phyloP scores from a whole-genome alignment of 2,113 vertebrate genomes.

The Notarius quadriscutis region DNA sequence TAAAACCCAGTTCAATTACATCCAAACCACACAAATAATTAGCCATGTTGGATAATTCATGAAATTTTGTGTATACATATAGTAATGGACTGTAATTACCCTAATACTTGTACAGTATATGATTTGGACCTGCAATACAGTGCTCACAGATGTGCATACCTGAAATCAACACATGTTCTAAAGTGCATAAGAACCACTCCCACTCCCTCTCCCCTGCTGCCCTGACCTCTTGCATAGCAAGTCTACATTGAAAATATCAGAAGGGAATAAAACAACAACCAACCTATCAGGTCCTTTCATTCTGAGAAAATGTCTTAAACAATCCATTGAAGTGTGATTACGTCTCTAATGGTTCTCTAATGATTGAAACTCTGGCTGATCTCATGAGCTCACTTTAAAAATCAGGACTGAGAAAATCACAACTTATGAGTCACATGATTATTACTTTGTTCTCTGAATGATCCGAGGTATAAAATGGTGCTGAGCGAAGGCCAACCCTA shows the following conservation, averaged over 20 bases:
- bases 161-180: conserved; percentile 54
- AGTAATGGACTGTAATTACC: conserved; percentile 1
- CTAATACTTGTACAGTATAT: conserved; percentile 3
- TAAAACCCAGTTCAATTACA: neutral
- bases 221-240: conserved; percentile 61
- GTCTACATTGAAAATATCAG: conserved; percentile 46
- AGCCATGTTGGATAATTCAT: neutral
- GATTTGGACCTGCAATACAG: conserved; percentile 15
- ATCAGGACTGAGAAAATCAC: neutral
- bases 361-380: neutral
- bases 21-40: neutral
- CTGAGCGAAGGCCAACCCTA: neutral
- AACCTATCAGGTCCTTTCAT: neutral
- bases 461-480: neutral
- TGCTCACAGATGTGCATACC: conserved; percentile 54
- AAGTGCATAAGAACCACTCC: conserved; percentile 57
- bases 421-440: neutral
- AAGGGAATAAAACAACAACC: conserved; percentile 11
- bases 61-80: neutral
- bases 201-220: conserved; percentile 32
- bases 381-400: neutral
- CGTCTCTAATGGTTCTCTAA: neutral
- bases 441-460: neutral
- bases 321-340: neutral
- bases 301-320: too few species aligned